phyloP scores from a whole-genome alignment of 2,797 vertebrate genomes.

The Echiichthys vipera region DNA sequence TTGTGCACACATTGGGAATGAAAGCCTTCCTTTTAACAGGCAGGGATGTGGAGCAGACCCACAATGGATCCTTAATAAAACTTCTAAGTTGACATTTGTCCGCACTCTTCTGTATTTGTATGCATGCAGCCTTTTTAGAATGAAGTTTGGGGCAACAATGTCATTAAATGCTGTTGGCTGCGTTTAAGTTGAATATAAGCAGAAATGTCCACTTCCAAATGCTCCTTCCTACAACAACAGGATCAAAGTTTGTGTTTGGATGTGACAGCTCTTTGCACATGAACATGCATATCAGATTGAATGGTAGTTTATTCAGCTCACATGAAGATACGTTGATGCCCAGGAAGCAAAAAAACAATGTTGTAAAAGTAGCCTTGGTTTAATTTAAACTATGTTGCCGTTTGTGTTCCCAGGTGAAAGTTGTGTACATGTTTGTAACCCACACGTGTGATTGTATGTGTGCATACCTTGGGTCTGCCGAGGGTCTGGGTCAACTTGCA shows the following conservation, averaged over 20 bases:
- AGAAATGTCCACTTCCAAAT: neutral
- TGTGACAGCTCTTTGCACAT: neutral
- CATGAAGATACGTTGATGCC: neutral
- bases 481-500: slow-evolving; percentile 30
- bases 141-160: neutral
- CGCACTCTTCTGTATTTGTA: neutral
- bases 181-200: neutral
- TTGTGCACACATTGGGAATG: too few species aligned
- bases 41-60: too few species aligned
- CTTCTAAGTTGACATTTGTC: neutral
- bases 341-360: neutral
- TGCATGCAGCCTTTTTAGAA: neutral
- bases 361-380: neutral
- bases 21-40: too few species aligned
- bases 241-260: neutral
- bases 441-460: slow-evolving; percentile 6
- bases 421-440: slow-evolving; percentile 7
- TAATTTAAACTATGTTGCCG: too few species aligned
- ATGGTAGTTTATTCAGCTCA: neutral
- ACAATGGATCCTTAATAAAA: neutral
- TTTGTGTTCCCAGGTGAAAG: neutral
- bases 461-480: slow-evolving; percentile 17
- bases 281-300: neutral
- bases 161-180: neutral
- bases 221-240: too few species aligned